phyloP scores from a whole-genome alignment of 2,113 vertebrate species.

The Callocephalon fimbriatum region DNA sequence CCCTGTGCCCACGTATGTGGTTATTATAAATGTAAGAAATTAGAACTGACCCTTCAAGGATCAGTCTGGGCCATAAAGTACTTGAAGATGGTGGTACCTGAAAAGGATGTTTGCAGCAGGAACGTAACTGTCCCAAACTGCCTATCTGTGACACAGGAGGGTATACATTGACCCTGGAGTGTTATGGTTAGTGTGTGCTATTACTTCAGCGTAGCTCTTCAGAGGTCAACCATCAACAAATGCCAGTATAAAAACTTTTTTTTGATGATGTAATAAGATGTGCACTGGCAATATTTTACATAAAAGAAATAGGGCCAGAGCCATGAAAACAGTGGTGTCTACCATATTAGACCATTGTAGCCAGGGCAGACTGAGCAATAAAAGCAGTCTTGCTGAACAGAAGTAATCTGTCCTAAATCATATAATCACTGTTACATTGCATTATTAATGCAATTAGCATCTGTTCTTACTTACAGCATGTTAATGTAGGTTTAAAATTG shows the following conservation, averaged over 20 bases:
- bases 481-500: not conserved
- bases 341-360: not conserved
- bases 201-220: not conserved
- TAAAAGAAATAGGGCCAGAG: not conserved
- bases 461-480: not conserved
- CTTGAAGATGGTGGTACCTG: not conserved
- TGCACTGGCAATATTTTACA: not conserved
- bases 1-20: not conserved
- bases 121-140: not conserved
- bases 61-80: not conserved
- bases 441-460: slow-evolving; percentile 32
- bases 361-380: not conserved
- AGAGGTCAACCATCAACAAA: not conserved
- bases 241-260: not conserved
- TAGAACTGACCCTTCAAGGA: not conserved
- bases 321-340: not conserved
- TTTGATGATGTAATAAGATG: not conserved
- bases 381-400: not conserved
- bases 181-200: not conserved
- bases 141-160: not conserved
- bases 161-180: not conserved
- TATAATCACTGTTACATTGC: not conserved
- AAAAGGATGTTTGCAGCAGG: not conserved
- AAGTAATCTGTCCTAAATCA: not conserved
- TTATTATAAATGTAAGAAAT: not conserved